Evolutionary conservation across 2,888 invertebrate species (phyloP).

Genomic region (Octodonta nipae): DNA sequence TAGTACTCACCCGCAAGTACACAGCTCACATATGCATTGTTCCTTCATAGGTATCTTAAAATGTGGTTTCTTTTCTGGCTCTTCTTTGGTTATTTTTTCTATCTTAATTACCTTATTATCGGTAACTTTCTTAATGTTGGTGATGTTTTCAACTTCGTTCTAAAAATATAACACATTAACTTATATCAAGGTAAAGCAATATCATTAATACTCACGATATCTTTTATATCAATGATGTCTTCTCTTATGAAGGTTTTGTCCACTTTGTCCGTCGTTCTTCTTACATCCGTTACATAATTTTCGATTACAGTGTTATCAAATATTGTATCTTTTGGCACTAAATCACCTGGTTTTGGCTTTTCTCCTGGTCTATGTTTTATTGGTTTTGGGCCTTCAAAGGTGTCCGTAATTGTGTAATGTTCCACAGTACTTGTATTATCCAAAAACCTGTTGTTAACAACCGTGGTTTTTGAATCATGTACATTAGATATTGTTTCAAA

Average conservation of each 20-base stretch:
- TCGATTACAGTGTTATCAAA: slow-evolving; percentile 10
- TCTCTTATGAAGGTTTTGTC: slow-evolving; percentile 43
- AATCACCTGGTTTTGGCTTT: not conserved
- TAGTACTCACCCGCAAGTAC: slow-evolving; percentile 86
- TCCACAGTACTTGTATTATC: slow-evolving; percentile 23
- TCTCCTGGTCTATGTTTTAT: too few relatives aligned
- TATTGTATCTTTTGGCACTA: slow-evolving; percentile 7
- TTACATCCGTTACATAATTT: slow-evolving; percentile 11
- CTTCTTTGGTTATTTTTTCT: slow-evolving; percentile 32
- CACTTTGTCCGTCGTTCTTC: slow-evolving; percentile 31
- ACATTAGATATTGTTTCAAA: slow-evolving; percentile 20
- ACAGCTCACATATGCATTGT: slow-evolving; percentile 79
- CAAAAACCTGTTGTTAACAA: too few relatives aligned
- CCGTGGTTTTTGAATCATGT: slow-evolving; percentile 23
- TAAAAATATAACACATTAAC: slow-evolving; percentile 12
- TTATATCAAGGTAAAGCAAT: too few relatives aligned
- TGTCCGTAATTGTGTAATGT: slow-evolving; percentile 18
- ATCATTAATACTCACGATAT: slow-evolving; percentile 30
- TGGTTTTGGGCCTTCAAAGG: slow-evolving; percentile 10
- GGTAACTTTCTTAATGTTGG: slow-evolving; percentile 33
- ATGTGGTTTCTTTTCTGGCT: slow-evolving; percentile 29
- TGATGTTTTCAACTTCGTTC: slow-evolving; percentile 34
- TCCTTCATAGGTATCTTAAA: slow-evolving; percentile 46
- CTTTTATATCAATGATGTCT: slow-evolving; percentile 47
- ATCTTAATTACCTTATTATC: slow-evolving; percentile 42